phyloP scores from a whole-genome alignment of 2,888 invertebrate genomes.

The Oligia strigilis region DNA sequence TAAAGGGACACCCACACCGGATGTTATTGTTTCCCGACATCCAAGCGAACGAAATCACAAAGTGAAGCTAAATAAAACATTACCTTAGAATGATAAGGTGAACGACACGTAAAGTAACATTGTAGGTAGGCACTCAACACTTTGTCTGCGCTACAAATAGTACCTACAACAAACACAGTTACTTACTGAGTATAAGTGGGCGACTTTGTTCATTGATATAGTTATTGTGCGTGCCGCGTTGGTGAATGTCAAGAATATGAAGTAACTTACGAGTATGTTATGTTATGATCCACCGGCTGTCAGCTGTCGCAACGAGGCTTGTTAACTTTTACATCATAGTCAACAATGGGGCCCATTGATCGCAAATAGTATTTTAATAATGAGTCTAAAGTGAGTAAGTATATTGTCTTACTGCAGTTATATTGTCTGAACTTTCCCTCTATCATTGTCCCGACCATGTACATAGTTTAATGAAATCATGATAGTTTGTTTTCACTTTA shows the following conservation, averaged over 20 bases:
- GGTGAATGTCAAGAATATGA: slow-evolving; percentile 57
- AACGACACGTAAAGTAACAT: not conserved
- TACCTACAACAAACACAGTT: not conserved
- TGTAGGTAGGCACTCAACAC: slow-evolving; percentile 5
- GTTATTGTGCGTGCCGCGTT: slow-evolving; percentile 20
- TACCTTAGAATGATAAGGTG: not conserved
- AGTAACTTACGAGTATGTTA: slow-evolving; percentile 20
- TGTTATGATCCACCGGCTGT: slow-evolving; percentile 15
- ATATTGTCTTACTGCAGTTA: slow-evolving; percentile 21
- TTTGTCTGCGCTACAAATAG: slow-evolving; percentile 1
- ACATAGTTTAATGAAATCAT: slow-evolving; percentile 1
- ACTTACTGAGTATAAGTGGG: slow-evolving; percentile 2
- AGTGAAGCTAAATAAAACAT: not conserved
- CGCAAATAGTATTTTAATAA: slow-evolving; percentile 31
- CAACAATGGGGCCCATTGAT: slow-evolving; percentile 35
- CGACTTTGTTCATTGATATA: slow-evolving; percentile 37
- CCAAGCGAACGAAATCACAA: not conserved
- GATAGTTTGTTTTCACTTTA: slow-evolving; percentile 14
- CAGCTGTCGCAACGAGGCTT: slow-evolving; percentile 42
- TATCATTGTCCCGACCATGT: slow-evolving; percentile 4
- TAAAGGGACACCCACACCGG: not conserved
- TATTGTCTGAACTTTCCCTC: slow-evolving; percentile 35
- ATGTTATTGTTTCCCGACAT: too few species aligned
- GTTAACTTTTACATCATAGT: slow-evolving; percentile 46
- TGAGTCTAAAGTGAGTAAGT: not conserved